Evolutionary conservation across 2,888 invertebrate species (phyloP).

Genomic region (Mythimna impura): DNA sequence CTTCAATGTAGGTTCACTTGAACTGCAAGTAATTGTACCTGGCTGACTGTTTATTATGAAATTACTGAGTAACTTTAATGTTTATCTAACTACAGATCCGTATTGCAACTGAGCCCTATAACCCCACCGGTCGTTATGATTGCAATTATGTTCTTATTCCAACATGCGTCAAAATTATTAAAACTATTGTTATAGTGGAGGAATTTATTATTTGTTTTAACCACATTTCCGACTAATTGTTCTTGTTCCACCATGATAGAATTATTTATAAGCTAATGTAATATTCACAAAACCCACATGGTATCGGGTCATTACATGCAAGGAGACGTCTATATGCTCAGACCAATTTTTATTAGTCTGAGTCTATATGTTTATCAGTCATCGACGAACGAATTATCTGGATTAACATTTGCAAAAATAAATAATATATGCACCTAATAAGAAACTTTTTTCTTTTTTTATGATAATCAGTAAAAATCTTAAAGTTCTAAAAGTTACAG

Average conservation of each 20-base stretch:
- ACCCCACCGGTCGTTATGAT: slow-evolving; percentile 20
- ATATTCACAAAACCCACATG: neutral
- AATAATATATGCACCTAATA: neutral
- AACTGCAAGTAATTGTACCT: slow-evolving; percentile 12
- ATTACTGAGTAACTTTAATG: slow-evolving; percentile 1
- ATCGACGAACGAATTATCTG: neutral
- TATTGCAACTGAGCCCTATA: slow-evolving; percentile 21
- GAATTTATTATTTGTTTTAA: neutral
- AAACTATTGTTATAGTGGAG: neutral
- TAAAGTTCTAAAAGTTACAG: neutral
- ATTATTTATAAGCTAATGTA: neutral
- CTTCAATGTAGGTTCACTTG: neutral
- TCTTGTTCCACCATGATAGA: neutral
- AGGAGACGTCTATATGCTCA: too few species aligned
- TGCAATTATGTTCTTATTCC: slow-evolving; percentile 15
- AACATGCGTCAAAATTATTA: neutral
- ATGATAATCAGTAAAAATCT: too few species aligned
- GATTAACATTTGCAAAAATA: neutral
- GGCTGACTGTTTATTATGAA: slow-evolving; percentile 13
- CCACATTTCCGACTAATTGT: neutral
- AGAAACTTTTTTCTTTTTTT: neutral
- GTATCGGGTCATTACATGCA: slow-evolving; percentile 12
- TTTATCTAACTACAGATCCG: slow-evolving; percentile 44
- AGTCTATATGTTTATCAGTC: too few species aligned
- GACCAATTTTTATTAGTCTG: too few species aligned